phyloP scores from a whole-genome alignment of 2,113 vertebrate species.

The Indri indri region DNA sequence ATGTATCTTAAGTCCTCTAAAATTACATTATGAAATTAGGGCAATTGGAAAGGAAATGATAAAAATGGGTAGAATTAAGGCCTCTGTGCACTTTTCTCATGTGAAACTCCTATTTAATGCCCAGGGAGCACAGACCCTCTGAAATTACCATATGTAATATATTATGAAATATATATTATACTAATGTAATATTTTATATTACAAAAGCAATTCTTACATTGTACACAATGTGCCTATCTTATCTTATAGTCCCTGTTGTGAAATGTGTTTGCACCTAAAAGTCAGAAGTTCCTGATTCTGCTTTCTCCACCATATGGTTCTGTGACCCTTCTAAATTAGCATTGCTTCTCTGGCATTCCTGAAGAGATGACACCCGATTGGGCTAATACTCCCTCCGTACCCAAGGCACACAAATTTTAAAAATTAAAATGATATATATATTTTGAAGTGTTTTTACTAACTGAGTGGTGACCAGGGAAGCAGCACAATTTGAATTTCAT shows the following conservation, averaged over 20 bases:
- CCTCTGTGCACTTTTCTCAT: not conserved
- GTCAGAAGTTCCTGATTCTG: not conserved
- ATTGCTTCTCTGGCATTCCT: not conserved
- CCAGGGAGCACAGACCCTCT: not conserved
- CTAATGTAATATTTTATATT: too few relatives aligned
- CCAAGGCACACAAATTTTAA: not conserved
- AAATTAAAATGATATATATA: not conserved
- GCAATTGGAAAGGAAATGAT: not conserved
- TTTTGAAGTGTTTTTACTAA: not conserved
- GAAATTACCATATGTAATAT: not conserved
- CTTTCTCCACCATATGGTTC: not conserved
- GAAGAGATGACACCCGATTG: not conserved
- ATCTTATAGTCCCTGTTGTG: not conserved
- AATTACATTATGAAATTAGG: not conserved
- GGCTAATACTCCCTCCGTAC: not conserved
- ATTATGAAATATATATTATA: not conserved
- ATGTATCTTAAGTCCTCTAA: not conserved
- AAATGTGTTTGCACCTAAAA: not conserved
- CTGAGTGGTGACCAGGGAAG: not conserved
- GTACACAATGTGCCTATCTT: not conserved
- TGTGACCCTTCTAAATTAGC: not conserved
- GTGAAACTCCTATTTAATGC: not conserved
- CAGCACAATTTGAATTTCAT: not conserved
- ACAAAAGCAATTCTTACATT: not conserved
- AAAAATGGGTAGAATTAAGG: not conserved